Evolutionary conservation across 1,140 invertebrate species (phyloP).

Genomic region (Cephus cinctus): DNA sequence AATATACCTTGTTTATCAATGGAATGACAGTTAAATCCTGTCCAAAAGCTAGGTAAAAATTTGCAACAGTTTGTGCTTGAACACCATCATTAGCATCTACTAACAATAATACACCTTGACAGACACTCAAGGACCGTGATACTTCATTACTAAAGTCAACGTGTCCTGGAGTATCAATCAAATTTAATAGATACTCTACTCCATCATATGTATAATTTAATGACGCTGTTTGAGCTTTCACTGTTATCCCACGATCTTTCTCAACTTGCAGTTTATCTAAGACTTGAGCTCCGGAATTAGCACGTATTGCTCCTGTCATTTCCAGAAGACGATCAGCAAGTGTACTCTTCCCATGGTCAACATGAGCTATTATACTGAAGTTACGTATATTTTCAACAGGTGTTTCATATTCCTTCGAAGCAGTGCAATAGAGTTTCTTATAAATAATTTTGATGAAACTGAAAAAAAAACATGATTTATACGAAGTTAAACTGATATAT

Average conservation of each 20-base stretch:
- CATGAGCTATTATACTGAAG: slow-evolving; percentile 96
- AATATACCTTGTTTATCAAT: slow-evolving; percentile 95
- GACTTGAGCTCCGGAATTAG: slow-evolving; percentile 74
- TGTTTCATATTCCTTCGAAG: slow-evolving; percentile 37
- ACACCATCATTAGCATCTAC: slow-evolving; percentile 97
- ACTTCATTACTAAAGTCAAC: slow-evolving; percentile 99
- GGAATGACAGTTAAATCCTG: slow-evolving; percentile 84
- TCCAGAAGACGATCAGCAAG: slow-evolving; percentile 90
- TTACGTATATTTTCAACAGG: slow-evolving; percentile 80
- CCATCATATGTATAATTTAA: slow-evolving; percentile 73
- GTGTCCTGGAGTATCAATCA: slow-evolving; percentile 98
- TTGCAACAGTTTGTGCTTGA: slow-evolving; percentile 97
- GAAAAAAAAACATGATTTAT: not conserved
- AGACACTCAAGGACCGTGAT: slow-evolving; percentile 83
- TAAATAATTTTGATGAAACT: slow-evolving; percentile 19
- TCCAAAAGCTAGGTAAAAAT: slow-evolving; percentile 90
- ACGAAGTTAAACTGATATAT: not conserved
- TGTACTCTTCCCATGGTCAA: slow-evolving; percentile 98
- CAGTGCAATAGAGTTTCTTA: slow-evolving; percentile 8
- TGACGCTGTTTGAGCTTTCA: slow-evolving; percentile 96
- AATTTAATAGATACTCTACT: slow-evolving; percentile 83
- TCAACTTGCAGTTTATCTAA: slow-evolving; percentile 89
- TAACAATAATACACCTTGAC: slow-evolving; percentile 91
- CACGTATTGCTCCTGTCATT: slow-evolving; percentile 80
- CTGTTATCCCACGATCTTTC: slow-evolving; percentile 93